Percentiles rank a stretch among this genome's conserved stretches.
These are phyloP conservation scores for Carcina quercana DNA, from an alignment of 2,888 invertebrate genomes.

Conservation along the genomic window DNA sequence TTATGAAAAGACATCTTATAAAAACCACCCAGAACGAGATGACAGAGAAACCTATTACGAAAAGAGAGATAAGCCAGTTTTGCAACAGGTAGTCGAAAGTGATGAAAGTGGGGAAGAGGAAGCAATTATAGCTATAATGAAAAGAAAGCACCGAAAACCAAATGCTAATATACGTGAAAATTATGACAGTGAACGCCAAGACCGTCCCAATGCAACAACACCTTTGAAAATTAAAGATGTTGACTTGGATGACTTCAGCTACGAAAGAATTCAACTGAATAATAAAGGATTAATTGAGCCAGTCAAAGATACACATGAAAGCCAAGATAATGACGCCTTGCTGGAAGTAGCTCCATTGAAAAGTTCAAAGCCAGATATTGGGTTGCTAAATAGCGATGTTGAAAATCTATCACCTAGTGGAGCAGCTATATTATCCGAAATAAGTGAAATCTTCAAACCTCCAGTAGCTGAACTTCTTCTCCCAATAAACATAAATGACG, in stretches of 20 bases:
- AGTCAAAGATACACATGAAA: conserved; percentile 26
- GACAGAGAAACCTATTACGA: not conserved
- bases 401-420: conserved; percentile 16
- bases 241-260: conserved; percentile 41
- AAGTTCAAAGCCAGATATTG: conserved; percentile 17
- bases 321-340: conserved; percentile 21
- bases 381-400: conserved; percentile 12
- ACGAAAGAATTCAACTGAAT: conserved; percentile 38
- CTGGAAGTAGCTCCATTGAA: conserved; percentile 21
- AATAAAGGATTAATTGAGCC: conserved; percentile 34
- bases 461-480: no score
- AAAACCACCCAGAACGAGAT: not conserved
- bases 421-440: conserved; percentile 20
- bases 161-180: not conserved
- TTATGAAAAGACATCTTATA: not conserved
- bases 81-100: no score
- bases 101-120: conserved; percentile 9
- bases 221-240: conserved; percentile 33
- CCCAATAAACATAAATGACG: conserved; percentile 41
- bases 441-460: conserved; percentile 24
- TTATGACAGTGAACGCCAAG: not conserved
- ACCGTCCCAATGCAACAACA: conserved; percentile 9
- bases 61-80: not conserved
- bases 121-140: conserved; percentile 11
- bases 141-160: conserved; percentile 7